phyloP scores from a whole-genome alignment of 2,888 invertebrate genomes.

The Callimorpha dominula region DNA sequence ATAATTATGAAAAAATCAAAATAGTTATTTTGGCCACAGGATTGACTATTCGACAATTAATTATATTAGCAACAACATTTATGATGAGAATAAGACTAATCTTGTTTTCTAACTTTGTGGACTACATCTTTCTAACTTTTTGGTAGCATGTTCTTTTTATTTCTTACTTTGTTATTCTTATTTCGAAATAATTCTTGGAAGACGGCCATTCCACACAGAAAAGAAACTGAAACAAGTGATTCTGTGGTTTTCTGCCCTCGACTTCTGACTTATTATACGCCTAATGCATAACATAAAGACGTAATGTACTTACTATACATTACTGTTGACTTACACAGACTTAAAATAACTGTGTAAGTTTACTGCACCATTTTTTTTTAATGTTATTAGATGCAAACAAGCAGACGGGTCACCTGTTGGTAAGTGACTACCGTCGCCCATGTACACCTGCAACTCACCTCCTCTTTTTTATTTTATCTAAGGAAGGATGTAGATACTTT shows the following conservation, averaged over 20 bases:
- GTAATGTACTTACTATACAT: no score
- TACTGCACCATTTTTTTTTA: no score
- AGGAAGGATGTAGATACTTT: neutral
- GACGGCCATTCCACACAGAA: neutral
- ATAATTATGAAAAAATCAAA: no score
- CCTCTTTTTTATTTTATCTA: no score
- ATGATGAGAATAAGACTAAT: conserved; percentile 13
- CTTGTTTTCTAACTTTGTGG: conserved; percentile 37
- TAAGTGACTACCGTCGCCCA: no score
- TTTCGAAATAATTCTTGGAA: neutral
- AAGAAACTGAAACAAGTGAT: neutral
- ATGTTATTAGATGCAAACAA: no score
- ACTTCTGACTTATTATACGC: neutral
- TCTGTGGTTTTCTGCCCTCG: neutral
- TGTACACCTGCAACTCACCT: no score
- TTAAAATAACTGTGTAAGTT: no score
- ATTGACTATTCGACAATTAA: neutral
- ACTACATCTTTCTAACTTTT: conserved; percentile 36
- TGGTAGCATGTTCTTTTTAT: conserved; percentile 12
- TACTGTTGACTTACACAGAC: no score
- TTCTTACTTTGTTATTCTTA: conserved; percentile 32
- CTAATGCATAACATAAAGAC: no score
- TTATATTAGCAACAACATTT: conserved; percentile 27
- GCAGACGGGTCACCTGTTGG: no score
- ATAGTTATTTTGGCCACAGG: neutral